Base-by-base conservation (phyloP, 2,797 vertebrate genomes). In the Euphonia xanthogaster region DNA sequence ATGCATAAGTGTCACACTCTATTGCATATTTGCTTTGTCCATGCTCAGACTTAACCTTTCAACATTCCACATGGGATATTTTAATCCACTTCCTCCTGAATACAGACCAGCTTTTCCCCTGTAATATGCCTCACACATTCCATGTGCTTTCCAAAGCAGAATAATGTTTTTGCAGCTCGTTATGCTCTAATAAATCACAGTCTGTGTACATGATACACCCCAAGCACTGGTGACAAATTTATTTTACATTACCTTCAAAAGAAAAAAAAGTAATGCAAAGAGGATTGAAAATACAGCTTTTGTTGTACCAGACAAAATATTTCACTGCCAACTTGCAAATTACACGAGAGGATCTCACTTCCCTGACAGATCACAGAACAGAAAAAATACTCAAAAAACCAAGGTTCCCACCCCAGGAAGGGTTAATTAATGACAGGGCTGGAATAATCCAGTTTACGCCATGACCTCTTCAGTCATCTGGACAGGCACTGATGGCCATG, bases 71-170 rank as follows among this genome's bases (percentile, higher is more conserved):
- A 47, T 0, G 2, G 37, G 35, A 9, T 11, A 60, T 79, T 90
- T 93, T 58, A 76, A 79, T 66, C 68, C 54, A 86, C 39, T 72
- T 93, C 77, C 70, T 71, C 60, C 81, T 44, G 30, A 17, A 63
- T 25, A 42, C 44, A 93, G 14, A 44, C 11, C 25, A 80, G 67
- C 47, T 63, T 66, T 60, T 77, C 20, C 63, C 90, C 84, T 92
- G 15, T 12, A 79, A 40, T 1, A 51, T 2, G 4, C 30, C 74
- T 79, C 57, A 60, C 12, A 19, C 28, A 55, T 58, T 74, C 45
- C 67, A 63, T 6, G 4, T 9, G 78, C 70, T 85, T 74, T 51
- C 68, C 57, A 92, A 76, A 4, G 14, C 61, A 82, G 61, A 79
- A 31, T 2, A 22, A 37, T 30, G 27, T 12, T 51, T 86, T 18